Percentiles rank a stretch among this genome's conserved stretches.
Evolutionary conservation across 2,113 vertebrate genomes (phyloP).

Genomic region (Sander lucioperca): DNA sequence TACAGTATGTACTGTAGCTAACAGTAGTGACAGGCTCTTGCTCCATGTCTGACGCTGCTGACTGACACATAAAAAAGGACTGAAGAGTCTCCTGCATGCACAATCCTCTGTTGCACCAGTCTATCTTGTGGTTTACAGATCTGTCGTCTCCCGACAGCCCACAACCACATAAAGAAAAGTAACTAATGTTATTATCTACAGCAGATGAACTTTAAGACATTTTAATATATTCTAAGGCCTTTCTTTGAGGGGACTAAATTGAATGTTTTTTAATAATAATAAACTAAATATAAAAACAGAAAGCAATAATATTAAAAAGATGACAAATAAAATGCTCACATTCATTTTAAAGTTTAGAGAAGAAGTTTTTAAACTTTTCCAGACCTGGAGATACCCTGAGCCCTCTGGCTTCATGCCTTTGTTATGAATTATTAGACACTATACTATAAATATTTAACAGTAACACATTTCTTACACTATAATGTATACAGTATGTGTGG

Average conservation of each 20-base stretch:
- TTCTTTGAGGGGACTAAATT: not conserved
- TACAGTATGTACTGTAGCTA: no score
- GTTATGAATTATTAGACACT: not conserved
- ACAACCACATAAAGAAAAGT: no score
- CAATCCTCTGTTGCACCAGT: no score
- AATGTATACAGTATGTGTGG: slow-evolving; percentile 76
- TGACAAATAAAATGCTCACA: no score
- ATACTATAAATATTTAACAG: not conserved
- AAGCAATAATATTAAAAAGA: no score
- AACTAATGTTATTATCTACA: no score
- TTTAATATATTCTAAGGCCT: not conserved
- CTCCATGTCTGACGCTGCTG: no score
- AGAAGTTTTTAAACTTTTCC: not conserved
- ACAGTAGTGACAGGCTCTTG: no score
- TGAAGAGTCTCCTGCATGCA: no score
- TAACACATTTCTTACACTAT: not conserved
- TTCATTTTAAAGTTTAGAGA: no score
- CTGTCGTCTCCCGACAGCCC: not conserved
- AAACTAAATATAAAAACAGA: no score
- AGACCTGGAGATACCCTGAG: not conserved
- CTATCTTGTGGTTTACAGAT: not conserved
- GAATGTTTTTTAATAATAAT: not conserved
- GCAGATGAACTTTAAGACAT: not conserved
- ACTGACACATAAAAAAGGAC: no score
- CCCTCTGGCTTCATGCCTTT: not conserved